These are phyloP conservation scores for Bradypodion ventrale DNA, from an alignment of 2,797 vertebrate genomes.

Conservation along the genomic window DNA sequence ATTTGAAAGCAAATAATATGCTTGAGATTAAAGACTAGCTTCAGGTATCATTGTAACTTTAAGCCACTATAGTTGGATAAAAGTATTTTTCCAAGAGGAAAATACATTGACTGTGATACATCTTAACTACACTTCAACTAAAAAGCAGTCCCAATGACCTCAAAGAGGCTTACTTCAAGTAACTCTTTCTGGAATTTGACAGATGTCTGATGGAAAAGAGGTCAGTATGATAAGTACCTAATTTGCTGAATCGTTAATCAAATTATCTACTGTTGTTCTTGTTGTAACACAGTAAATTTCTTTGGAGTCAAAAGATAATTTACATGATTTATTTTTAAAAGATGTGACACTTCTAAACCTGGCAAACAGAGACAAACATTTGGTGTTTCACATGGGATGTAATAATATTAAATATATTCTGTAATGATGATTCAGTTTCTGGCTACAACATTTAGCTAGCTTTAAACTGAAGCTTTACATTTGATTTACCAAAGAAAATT, in stretches of 20 bases:
- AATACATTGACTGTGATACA: neutral
- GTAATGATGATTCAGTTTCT: slow-evolving; percentile 67
- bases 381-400: slow-evolving; percentile 47
- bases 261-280: neutral
- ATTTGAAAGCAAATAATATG: too few relatives aligned
- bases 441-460: slow-evolving; percentile 41
- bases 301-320: slow-evolving; percentile 54
- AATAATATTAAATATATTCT: slow-evolving; percentile 68
- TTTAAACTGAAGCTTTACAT: slow-evolving; percentile 61
- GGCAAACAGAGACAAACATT: slow-evolving; percentile 1
- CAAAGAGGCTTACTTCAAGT: neutral
- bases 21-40: too few relatives aligned
- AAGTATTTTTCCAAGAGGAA: too few relatives aligned
- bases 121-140: neutral
- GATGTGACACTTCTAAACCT: slow-evolving; percentile 57
- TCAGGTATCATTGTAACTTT: too few relatives aligned
- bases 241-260: neutral
- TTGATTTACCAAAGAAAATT: slow-evolving; percentile 69
- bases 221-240: neutral
- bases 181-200: neutral
- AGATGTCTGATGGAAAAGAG: neutral
- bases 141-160: too few relatives aligned
- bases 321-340: slow-evolving; percentile 68
- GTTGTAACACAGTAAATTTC: slow-evolving; percentile 4
- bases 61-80: too few relatives aligned